Base-by-base conservation (phyloP, 1,140 invertebrate species). In the Spodoptera frugiperda region DNA sequence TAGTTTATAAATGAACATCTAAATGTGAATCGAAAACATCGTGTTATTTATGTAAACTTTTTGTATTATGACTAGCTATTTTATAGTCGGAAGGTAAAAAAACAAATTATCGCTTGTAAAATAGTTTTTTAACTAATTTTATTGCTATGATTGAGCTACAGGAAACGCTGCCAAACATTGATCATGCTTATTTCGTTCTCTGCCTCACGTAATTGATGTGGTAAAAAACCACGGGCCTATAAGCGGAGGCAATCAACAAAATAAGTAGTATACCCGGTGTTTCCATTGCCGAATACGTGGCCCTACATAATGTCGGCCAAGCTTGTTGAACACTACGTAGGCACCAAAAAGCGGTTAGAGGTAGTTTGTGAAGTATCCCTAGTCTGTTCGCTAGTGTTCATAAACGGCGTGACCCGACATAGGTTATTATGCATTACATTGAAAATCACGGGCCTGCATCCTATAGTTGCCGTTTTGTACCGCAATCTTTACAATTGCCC, bases 401-500 rank as follows among this genome's bases (percentile, higher is more conserved):
- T 71, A 48, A 63, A 63, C 67, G 49, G 57, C 49, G 19, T 73
- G 49, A 78, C 48, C 74, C 15, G 48, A 61, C 51, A 44, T 39
- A 48, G 76, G 78, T 82, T 81, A 89, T 88, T 90, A 88, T 80
- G 85, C 87, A 89, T 82, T 87, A 88, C 86, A 89, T 87, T 84
- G 83, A 83, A 92, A 91, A 91, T 90, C 84, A 89, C 83, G 63
- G 84, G 86, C 82, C 88, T 83, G 57, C 68, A 72, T 72, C 51
- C 53, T 46, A 72, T 68, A 68, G 65, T 68, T 51, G 65, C 65
- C 49, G 63, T 21, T 89, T 73, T 82, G 76, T 80, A 82, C 80
- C 75, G 77, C 76, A 83, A 85, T 87, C 79, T 75, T 82, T 78
- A 78, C 82, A 81, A 88, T 84, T 88, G 86, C 84, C 81, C 71